Conservation (phyloP, 1,140 invertebrate species). For the Drosophila leontia region DNA sequence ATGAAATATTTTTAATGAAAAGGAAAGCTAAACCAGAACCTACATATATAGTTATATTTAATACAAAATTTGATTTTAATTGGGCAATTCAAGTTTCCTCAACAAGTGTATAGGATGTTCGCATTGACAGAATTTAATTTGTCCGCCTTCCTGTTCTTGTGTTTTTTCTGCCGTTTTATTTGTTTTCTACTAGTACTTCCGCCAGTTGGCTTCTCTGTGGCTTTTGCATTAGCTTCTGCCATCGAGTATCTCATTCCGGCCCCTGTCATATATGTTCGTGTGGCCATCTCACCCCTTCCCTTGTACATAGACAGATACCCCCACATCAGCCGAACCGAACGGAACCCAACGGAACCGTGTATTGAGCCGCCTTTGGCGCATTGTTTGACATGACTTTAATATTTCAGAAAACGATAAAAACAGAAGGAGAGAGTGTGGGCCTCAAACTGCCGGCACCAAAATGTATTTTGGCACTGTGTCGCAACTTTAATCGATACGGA, state of each 20-base stretch:
- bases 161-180: constrained; percentile 30
- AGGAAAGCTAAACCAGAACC: background rate
- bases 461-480: constrained; percentile 69
- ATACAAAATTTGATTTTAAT: background rate
- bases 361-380: constrained; percentile 71
- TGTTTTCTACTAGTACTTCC: constrained; percentile 55
- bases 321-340: constrained; percentile 5
- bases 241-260: constrained; percentile 31
- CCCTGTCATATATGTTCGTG: constrained; percentile 39
- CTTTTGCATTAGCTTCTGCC: constrained; percentile 71
- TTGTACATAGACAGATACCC: background rate
- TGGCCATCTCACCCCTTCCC: constrained; percentile 14
- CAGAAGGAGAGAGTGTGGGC: constrained; percentile 10
- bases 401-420: constrained; percentile 66
- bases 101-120: constrained; percentile 32
- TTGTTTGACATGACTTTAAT: constrained; percentile 78
- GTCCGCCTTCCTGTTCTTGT: constrained; percentile 28
- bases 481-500: constrained; percentile 70
- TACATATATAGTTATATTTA: background rate
- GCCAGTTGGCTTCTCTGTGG: constrained; percentile 42
- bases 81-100: background rate
- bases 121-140: constrained; percentile 34
- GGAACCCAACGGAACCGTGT: constrained; percentile 17
- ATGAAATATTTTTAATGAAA: background rate
- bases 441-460: constrained; percentile 4